phyloP scores from a whole-genome alignment of 2,113 vertebrate genomes.

The Murina feae region DNA sequence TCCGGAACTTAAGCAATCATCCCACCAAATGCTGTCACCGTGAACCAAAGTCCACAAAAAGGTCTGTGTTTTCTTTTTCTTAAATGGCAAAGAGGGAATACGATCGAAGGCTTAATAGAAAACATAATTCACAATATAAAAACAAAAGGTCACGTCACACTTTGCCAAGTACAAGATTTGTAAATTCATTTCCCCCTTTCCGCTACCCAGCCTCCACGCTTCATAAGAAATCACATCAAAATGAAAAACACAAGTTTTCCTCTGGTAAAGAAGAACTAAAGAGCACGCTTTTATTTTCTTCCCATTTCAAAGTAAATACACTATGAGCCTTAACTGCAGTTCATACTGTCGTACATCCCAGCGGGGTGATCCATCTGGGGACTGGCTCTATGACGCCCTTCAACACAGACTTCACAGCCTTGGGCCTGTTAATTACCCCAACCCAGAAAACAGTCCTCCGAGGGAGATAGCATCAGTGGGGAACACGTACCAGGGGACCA shows the following conservation, averaged over 20 bases:
- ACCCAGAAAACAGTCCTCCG: neutral
- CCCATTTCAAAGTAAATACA: neutral
- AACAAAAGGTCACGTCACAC: slow-evolving; percentile 55
- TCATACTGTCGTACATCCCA: neutral
- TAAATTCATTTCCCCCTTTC: neutral
- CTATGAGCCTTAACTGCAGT: neutral
- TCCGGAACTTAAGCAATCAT: neutral
- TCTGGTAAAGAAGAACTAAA: neutral
- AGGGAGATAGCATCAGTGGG: neutral
- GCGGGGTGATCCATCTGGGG: neutral
- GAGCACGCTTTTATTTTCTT: neutral
- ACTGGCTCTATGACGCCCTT: neutral
- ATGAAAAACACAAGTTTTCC: neutral
- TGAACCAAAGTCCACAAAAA: neutral
- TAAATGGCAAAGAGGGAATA: slow-evolving; percentile 38
- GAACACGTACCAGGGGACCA: neutral
- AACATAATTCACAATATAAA: slow-evolving; percentile 27
- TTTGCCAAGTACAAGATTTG: slow-evolving; percentile 7
- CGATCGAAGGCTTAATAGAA: slow-evolving; percentile 24
- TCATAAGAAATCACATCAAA: neutral
- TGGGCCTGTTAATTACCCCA: neutral
- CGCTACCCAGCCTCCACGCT: neutral
- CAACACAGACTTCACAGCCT: neutral
- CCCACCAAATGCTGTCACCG: neutral
- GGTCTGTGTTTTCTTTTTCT: neutral